phyloP scores from a whole-genome alignment of 2,888 invertebrate genomes.

The Tipula lateralis region DNA sequence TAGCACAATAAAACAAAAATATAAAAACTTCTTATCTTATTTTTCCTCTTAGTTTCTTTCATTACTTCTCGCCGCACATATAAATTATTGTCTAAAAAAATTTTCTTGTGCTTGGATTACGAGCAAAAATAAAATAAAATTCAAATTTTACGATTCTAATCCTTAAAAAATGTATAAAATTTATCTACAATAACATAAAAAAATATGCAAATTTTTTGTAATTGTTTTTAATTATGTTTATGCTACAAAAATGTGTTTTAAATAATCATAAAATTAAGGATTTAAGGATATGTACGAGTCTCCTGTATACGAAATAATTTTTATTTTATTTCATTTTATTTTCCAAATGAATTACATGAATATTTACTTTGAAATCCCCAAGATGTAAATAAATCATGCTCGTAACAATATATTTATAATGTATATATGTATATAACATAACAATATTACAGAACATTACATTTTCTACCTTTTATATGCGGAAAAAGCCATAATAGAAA shows the following conservation, averaged over 20 bases:
- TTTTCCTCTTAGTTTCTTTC: not conserved
- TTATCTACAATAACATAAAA: not conserved
- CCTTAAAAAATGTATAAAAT: not conserved
- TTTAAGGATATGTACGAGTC: not conserved
- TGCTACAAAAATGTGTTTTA: not conserved
- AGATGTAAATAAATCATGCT: not conserved
- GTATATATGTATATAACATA: not conserved
- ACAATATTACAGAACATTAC: not conserved
- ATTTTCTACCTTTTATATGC: not conserved
- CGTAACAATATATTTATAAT: not conserved
- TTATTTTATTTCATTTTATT: not conserved
- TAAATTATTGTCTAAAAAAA: not conserved
- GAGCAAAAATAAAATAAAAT: not conserved
- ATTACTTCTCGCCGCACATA: not conserved
- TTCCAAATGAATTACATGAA: not conserved
- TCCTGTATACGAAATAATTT: not conserved
- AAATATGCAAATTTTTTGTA: constrained; percentile 4
- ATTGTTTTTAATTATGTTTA: not conserved
- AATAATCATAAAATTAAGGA: constrained; percentile 11
- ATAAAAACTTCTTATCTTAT: not conserved
- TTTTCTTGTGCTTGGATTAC: not conserved
- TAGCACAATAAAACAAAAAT: not conserved
- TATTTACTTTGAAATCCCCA: not conserved
- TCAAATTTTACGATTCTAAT: not conserved
- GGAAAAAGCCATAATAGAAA: not conserved